Evolutionary conservation across 2,797 vertebrate species (phyloP).

Genomic region (Paedocypris micromegethes): DNA sequence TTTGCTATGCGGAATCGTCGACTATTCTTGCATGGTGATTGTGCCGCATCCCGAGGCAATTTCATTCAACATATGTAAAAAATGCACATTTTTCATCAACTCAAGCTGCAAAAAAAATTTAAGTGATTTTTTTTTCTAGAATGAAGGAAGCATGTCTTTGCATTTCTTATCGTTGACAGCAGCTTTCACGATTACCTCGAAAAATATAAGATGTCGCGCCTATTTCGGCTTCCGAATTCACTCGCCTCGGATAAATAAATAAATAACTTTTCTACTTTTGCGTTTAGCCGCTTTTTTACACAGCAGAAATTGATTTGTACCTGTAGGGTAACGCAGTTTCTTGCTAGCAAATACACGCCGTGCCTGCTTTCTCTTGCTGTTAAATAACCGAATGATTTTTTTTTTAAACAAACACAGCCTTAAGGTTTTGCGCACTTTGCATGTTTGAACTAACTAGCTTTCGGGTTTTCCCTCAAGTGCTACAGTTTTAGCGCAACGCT

Average conservation of each 20-base stretch:
- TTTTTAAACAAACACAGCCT: slow-evolving; percentile 47
- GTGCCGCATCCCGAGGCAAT: not conserved
- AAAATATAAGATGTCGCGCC: not conserved
- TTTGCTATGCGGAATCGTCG: too few relatives aligned
- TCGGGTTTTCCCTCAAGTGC: slow-evolving; percentile 50
- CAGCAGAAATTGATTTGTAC: not conserved
- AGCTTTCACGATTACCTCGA: slow-evolving; percentile 7
- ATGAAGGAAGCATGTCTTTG: not conserved
- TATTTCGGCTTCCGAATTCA: too few relatives aligned
- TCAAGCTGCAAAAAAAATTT: not conserved
- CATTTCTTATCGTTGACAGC: not conserved
- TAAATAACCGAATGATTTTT: slow-evolving; percentile 36
- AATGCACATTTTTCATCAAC: too few relatives aligned
- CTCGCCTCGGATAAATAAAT: too few relatives aligned
- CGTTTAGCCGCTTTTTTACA: slow-evolving; percentile 16
- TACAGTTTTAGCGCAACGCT: slow-evolving; percentile 1
- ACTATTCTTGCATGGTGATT: too few relatives aligned
- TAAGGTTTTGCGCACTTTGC: slow-evolving; percentile 50
- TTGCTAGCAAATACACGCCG: slow-evolving; percentile 36
- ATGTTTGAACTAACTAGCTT: slow-evolving; percentile 50
- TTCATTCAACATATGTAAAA: too few relatives aligned
- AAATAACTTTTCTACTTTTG: not conserved
- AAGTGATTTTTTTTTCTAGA: slow-evolving; percentile 7
- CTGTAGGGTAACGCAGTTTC: not conserved
- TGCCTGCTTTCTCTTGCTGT: slow-evolving; percentile 45